A percentile compares a stretch with the other conserved stretches of the same genome.
Evolutionary conservation across 35 echinoderm and acorn worm genomes (phyloP).

Genomic region (Lytechinus pictus): DNA sequence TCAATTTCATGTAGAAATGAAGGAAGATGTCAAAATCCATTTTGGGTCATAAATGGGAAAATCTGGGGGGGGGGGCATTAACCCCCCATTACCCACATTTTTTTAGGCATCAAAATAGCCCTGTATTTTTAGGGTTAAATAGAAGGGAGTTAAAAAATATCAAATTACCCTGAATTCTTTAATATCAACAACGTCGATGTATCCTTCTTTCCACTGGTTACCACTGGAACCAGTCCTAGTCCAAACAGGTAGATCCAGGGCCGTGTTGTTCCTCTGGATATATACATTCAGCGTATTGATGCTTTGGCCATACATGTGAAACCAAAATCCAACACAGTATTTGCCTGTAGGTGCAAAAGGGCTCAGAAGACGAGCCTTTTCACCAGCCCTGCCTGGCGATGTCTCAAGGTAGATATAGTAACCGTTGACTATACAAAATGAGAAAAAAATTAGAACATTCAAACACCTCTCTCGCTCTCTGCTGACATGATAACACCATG

Average conservation of each 20-base stretch:
- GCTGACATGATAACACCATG: too few species aligned
- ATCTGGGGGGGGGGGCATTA: too few species aligned
- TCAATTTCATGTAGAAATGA: too few species aligned
- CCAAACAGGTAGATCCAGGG: conserved; percentile 49
- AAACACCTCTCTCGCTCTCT: too few species aligned
- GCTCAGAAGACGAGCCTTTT: conserved; percentile 55
- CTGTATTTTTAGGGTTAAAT: too few species aligned
- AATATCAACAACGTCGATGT: background rate
- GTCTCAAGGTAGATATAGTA: conserved; percentile 73
- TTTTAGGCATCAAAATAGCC: too few species aligned
- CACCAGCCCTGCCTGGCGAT: conserved; percentile 37
- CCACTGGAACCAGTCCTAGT: conserved; percentile 38
- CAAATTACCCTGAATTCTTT: background rate
- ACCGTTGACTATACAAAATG: background rate
- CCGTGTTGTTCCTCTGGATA: background rate
- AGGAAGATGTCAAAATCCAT: too few species aligned
- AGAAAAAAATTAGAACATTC: too few species aligned
- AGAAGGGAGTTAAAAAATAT: too few species aligned
- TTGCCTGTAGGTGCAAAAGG: conserved; percentile 46
- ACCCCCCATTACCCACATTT: too few species aligned
- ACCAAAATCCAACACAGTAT: conserved; percentile 84
- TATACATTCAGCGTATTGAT: conserved; percentile 69
- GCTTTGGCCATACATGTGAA: conserved; percentile 72
- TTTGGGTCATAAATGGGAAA: too few species aligned
- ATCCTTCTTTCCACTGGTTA: conserved; percentile 61